Percentiles rank a stretch among this genome's conserved stretches.
phyloP scores from a whole-genome alignment of 2,888 invertebrate genomes.

The Herminia tarsipennalis region DNA sequence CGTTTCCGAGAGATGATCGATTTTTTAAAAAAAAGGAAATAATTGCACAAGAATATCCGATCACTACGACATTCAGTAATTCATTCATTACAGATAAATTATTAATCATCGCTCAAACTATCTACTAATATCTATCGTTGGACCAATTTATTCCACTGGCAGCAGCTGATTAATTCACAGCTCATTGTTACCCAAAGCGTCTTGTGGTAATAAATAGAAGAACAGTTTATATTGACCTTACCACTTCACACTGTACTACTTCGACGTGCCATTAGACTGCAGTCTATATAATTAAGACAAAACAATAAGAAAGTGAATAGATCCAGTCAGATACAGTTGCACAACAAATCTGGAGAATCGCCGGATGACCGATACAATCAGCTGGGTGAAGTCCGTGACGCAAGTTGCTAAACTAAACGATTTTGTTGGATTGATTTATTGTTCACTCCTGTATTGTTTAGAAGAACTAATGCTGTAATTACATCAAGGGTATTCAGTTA shows the following conservation, averaged over 20 bases:
- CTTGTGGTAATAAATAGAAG: constrained; percentile 11
- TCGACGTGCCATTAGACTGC: constrained; percentile 63
- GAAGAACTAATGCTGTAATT: constrained; percentile 29
- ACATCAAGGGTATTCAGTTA: constrained; percentile 23
- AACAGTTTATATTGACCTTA: constrained; percentile 40
- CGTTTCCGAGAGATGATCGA: too few relatives aligned
- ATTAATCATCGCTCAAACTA: too few relatives aligned
- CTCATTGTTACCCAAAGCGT: neutral
- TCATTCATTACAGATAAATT: too few relatives aligned
- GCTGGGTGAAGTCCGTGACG: constrained; percentile 53
- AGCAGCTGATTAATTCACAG: neutral
- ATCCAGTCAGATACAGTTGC: constrained; percentile 62
- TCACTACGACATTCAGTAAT: too few relatives aligned
- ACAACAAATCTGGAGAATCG: constrained; percentile 71
- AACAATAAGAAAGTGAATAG: constrained; percentile 80
- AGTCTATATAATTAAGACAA: constrained; percentile 71
- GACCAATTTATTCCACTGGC: neutral
- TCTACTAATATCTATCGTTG: too few relatives aligned
- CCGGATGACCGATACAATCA: constrained; percentile 79
- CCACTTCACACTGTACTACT: constrained; percentile 37
- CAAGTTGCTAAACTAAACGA: constrained; percentile 67
- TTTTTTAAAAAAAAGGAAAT: too few relatives aligned
- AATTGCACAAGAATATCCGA: too few relatives aligned
- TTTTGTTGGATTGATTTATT: constrained; percentile 68
- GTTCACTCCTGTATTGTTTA: constrained; percentile 44